phyloP scores from a whole-genome alignment of 2,888 invertebrate genomes.

The Andrena trimmerana region DNA sequence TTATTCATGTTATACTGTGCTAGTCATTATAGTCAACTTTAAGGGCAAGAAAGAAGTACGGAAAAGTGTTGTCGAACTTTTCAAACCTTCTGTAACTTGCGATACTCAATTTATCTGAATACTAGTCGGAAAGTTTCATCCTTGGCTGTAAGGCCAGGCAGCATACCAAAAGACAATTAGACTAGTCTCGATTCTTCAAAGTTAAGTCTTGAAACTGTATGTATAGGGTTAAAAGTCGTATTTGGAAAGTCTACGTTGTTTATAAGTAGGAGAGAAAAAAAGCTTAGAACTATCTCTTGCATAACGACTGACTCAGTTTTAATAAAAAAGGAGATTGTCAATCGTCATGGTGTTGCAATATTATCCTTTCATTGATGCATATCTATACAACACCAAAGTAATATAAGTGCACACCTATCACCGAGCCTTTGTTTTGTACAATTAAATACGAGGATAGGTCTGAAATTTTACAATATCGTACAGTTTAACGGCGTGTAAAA shows the following conservation, averaged over 20 bases:
- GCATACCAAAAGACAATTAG: conserved; percentile 76
- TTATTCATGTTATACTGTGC: conserved; percentile 33
- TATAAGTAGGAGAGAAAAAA: conserved; percentile 66
- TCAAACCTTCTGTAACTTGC: conserved; percentile 61
- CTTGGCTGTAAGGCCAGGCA: conserved; percentile 67
- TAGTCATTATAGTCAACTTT: conserved; percentile 47
- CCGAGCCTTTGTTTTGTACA: conserved; percentile 16
- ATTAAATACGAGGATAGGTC: conserved; percentile 6
- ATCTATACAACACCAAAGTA: conserved; percentile 31
- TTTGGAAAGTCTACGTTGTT: conserved; percentile 76
- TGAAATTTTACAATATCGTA: background rate
- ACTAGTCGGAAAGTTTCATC: conserved; percentile 72
- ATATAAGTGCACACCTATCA: conserved; percentile 29
- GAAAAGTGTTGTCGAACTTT: conserved; percentile 49
- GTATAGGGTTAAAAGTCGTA: conserved; percentile 73
- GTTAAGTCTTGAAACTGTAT: conserved; percentile 74
- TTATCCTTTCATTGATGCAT: conserved; percentile 43
- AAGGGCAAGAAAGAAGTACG: conserved; percentile 20
- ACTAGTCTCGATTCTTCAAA: conserved; percentile 69
- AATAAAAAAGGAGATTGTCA: conserved; percentile 51
- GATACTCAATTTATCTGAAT: conserved; percentile 68
- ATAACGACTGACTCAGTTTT: conserved; percentile 68
- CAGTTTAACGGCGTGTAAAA: conserved; percentile 5
- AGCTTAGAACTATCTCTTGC: conserved; percentile 61
- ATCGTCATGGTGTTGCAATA: conserved; percentile 59